Evolutionary conservation across 2,113 vertebrate genomes (phyloP), one percentile per base, ranked within the genome.

Genomic region (Collichthys lucidus): DNA sequence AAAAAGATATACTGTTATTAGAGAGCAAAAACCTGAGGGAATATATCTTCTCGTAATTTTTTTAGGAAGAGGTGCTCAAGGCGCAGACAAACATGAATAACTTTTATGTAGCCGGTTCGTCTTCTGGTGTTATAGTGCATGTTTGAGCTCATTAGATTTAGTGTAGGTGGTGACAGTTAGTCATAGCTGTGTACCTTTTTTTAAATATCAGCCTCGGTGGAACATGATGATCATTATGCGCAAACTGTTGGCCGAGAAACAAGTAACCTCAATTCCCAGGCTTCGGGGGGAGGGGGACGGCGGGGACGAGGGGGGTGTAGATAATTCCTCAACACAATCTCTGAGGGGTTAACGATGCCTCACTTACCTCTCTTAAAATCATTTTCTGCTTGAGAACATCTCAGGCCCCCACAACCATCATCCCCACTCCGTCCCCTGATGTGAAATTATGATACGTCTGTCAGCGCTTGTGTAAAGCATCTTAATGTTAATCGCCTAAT

Each of bases 401-500:
- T 73, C 26, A 84, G 22, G 35, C 70, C 72, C 56, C 71, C 35
- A 56, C 57, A 67, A 60, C 66, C 26, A 11, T 12, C 83, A 1
- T 5, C 31, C 55, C 70, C 64, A 35, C 44, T 40, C 35, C 3
- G 31, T 76, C 77, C 88, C 83, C 86, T 70, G 84, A 88, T 86
- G 91, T 82, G 86, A 93, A 93, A 93, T 87, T 71, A 93, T 88
- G 91, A 88, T 83, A 86, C 76, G 49, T 93, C 91, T 86, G 90
- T 94, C 91, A 90, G 88, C 71, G 74, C 85, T 89, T 79, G 77
- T 68, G 86, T 82, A 87, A 91, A 93, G 87, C 85, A 90, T 91
- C 91, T 86, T 84, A 90, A 91, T 80, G 88, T 92, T 94, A 94
- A 93, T 93, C 91, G 47, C 63, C 84, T 94, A 94, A 95, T 94